Conservation (phyloP, 2,113 vertebrate species). For the Petromus typicus region DNA sequence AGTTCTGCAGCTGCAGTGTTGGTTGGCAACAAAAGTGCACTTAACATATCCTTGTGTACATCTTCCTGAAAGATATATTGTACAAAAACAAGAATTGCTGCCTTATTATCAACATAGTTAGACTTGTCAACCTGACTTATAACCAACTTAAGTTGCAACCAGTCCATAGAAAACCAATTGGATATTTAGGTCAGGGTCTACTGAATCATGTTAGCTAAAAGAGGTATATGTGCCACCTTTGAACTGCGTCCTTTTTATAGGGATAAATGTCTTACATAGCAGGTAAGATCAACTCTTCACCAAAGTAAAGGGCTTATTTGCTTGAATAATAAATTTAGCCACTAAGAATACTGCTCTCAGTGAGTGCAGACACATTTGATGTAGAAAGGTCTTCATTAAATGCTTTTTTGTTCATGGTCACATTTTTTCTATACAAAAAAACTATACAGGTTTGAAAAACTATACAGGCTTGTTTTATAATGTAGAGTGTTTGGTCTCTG, state of each 20-base stretch:
- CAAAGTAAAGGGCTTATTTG: background rate
- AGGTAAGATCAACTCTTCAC: background rate
- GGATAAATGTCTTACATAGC: background rate
- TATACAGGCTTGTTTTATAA: background rate
- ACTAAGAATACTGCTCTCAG: background rate
- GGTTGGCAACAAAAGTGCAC: background rate
- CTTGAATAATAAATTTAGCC: background rate
- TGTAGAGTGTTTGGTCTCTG: background rate
- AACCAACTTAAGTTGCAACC: too few species aligned
- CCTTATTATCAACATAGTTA: background rate
- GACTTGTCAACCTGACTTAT: background rate
- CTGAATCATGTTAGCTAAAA: background rate
- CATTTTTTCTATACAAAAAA: background rate
- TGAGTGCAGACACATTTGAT: background rate
- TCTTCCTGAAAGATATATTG: background rate
- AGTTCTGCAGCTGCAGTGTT: background rate
- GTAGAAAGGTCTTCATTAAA: background rate
- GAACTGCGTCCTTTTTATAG: background rate
- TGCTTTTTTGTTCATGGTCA: background rate
- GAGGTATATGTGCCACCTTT: background rate
- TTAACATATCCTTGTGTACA: background rate
- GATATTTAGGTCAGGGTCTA: too few species aligned
- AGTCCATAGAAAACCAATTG: too few species aligned
- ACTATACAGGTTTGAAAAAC: background rate
- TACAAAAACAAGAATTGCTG: background rate